A percentile compares a stretch with the other conserved stretches of the same genome.
phyloP scores from a whole-genome alignment of 2,888 invertebrate genomes.

The Rhorus exstirpatorius region DNA sequence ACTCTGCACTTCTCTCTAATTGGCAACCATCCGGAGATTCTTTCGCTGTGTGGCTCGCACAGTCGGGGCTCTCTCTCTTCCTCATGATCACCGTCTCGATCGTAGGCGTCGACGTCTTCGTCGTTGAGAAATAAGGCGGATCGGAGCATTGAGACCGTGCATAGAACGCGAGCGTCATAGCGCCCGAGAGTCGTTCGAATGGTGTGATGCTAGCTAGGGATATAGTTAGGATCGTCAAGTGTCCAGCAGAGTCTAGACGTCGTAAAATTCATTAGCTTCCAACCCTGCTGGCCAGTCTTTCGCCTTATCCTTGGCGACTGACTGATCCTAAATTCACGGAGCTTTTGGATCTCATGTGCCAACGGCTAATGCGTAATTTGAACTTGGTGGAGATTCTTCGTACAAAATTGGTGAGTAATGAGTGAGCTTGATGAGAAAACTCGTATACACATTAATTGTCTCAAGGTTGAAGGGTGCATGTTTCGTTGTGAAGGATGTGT shows the following conservation, averaged over 20 bases:
- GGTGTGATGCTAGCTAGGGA: constrained; percentile 35
- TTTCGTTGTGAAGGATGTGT: too few relatives aligned
- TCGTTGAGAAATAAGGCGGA: constrained; percentile 18
- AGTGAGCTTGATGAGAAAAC: not conserved
- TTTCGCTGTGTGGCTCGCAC: constrained; percentile 66
- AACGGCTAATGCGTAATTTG: not conserved
- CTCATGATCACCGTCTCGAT: constrained; percentile 36
- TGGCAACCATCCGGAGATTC: constrained; percentile 74
- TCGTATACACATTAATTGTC: too few relatives aligned
- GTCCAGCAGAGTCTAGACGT: constrained; percentile 59
- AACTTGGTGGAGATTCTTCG: not conserved
- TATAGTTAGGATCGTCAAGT: constrained; percentile 40
- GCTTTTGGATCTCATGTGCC: not conserved
- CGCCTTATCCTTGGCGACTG: constrained; percentile 31
- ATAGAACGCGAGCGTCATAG: constrained; percentile 44
- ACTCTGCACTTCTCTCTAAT: constrained; percentile 79
- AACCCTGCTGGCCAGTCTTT: constrained; percentile 48
- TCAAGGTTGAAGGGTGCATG: too few relatives aligned
- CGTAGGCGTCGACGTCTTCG: constrained; percentile 50
- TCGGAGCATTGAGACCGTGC: constrained; percentile 48
- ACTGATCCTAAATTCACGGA: constrained; percentile 47
- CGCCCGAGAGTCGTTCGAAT: constrained; percentile 56
- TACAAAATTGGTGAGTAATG: too few relatives aligned
- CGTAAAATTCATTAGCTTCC: constrained; percentile 65
- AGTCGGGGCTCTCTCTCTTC: constrained; percentile 25